Evolutionary conservation across 2,888 invertebrate species (phyloP).

Genomic region (Eupithecia exiguata): DNA sequence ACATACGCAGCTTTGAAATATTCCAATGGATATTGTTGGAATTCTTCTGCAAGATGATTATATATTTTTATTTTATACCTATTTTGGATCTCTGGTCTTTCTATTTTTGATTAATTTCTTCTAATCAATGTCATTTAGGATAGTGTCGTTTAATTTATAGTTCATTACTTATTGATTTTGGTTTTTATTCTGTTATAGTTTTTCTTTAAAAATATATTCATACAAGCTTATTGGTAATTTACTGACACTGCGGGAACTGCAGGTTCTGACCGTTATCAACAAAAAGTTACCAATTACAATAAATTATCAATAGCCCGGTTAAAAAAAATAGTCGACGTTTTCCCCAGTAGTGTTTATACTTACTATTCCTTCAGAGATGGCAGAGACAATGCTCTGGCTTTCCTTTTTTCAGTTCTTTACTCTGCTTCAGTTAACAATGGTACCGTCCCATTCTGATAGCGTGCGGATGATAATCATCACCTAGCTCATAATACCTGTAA

Average conservation of each 20-base stretch:
- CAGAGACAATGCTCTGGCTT: neutral
- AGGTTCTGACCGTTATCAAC: no score
- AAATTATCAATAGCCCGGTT: no score
- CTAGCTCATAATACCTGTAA: neutral
- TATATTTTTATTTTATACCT: neutral
- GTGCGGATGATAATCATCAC: neutral
- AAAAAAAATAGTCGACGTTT: neutral
- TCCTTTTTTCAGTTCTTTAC: neutral
- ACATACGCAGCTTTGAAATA: conserved; percentile 31
- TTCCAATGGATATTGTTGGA: neutral
- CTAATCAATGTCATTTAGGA: neutral
- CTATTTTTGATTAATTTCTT: neutral
- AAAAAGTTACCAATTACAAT: no score
- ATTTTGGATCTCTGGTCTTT: neutral
- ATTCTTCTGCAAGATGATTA: neutral
- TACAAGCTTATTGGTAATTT: no score
- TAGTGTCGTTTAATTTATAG: neutral
- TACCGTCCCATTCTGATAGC: neutral
- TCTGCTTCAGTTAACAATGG: neutral
- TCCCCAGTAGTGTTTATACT: neutral
- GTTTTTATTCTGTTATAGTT: neutral
- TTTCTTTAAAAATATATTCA: no score
- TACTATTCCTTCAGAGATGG: neutral
- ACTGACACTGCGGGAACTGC: no score
- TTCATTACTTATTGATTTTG: neutral